Base-by-base conservation (phyloP, 2,888 invertebrate genomes). In the Agrilus mali region DNA sequence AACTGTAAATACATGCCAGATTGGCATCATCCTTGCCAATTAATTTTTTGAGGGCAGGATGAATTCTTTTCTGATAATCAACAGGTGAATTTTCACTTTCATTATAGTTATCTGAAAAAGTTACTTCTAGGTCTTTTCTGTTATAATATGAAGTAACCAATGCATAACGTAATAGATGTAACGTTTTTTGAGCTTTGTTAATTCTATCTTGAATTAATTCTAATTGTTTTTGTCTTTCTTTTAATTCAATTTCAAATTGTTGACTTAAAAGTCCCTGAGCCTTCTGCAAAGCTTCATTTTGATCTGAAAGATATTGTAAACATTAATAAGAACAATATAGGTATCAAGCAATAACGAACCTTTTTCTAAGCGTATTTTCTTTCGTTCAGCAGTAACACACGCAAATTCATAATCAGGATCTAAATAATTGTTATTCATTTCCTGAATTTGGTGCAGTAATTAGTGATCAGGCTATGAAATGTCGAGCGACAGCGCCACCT, bases 11-110 rank as follows among this genome's bases (percentile, higher is more conserved):
- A 37, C 8, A 16, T 13, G 13, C 15, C 2, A 17, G 37, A 37
- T 13, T 14, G 2, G 37, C 12, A 0, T 75, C 69, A 42, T 67
- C 64, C 53, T 77, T 74, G 4, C 82, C 82, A 1, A 86, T 68
- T 10, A 85, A 68, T 55, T 82, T 82, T 45, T 81, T 80, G 0
- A 86, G 67, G 0, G 88, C 82, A 0, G 88, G 88, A 66, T 89
- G 89, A 38, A 88, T 72, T 4, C 71, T 63, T 15, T 63, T 66
- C 52, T 74, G 73, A 36, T 50, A 51, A 36, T 53, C 55, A 17
- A 48, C 40, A 17, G 42, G 32, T 36, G 36, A 20, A 39, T 55
- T 49, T 32, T 14, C 37, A 17, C 13, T 7, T 12, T 37, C 38
- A 38, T 56, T 7, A 46, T 34, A 13, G 44, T 35, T 10, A 40